phyloP scores from a whole-genome alignment of 2,888 invertebrate species.

The Hirtodrosophila duncani region DNA sequence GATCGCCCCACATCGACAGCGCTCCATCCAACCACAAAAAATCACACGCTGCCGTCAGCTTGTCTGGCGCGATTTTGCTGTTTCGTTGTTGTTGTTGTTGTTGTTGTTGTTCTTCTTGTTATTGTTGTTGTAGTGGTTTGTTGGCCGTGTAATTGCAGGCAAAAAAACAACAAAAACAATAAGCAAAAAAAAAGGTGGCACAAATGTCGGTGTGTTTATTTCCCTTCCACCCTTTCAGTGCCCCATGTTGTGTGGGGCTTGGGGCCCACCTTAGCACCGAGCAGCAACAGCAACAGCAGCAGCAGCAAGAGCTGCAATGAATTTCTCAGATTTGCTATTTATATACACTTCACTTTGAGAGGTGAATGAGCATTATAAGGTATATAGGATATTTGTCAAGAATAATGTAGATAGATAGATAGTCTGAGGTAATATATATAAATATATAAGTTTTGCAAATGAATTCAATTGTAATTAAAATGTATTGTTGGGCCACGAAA shows the following conservation, averaged over 20 bases:
- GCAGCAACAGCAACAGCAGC: slow-evolving; percentile 7
- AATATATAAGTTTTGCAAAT: too few species aligned
- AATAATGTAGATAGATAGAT: too few species aligned
- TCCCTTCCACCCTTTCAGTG: slow-evolving; percentile 25
- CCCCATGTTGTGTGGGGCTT: slow-evolving; percentile 9
- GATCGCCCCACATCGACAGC: too few species aligned
- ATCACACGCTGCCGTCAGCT: slow-evolving; percentile 68
- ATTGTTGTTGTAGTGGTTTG: slow-evolving; percentile 19
- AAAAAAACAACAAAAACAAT: slow-evolving; percentile 23
- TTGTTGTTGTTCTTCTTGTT: slow-evolving; percentile 3
- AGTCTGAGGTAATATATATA: too few species aligned
- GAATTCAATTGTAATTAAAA: too few species aligned
- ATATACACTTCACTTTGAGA: too few species aligned
- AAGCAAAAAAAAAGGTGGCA: slow-evolving; percentile 54
- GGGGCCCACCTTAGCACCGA: slow-evolving; percentile 44
- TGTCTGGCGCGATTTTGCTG: slow-evolving; percentile 68
- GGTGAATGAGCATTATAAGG: too few species aligned
- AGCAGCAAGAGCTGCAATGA: slow-evolving; percentile 27
- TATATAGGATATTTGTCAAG: too few species aligned
- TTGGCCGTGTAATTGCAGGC: slow-evolving; percentile 64
- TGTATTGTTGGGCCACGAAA: too few species aligned
- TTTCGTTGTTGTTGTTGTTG: slow-evolving; percentile 37
- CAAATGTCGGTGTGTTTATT: slow-evolving; percentile 65
- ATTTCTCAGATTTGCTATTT: slow-evolving; percentile 12
- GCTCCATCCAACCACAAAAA: slow-evolving; percentile 43